Conservation (phyloP, 1,140 invertebrate species). For the Sinella curviseta region DNA sequence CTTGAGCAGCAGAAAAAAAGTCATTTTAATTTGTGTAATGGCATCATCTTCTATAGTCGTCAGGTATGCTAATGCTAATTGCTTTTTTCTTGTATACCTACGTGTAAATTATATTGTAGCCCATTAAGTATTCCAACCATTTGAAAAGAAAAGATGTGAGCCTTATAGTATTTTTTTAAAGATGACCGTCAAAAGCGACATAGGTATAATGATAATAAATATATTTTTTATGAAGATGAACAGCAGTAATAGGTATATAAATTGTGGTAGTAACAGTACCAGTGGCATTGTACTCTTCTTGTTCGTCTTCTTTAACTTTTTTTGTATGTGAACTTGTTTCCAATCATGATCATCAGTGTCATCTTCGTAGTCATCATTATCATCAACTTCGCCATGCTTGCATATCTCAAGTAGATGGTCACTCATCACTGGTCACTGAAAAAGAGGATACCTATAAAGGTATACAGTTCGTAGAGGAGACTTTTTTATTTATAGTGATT, state of each 20-base stretch:
- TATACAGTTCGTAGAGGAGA: not conserved
- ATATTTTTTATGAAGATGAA: not conserved
- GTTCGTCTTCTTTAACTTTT: conserved; percentile 15
- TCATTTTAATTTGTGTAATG: no score
- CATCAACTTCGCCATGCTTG: not conserved
- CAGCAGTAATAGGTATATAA: not conserved
- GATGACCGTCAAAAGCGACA: not conserved
- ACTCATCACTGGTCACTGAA: not conserved
- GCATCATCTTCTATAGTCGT: not conserved
- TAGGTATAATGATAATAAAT: not conserved
- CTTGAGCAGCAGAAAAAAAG: no score
- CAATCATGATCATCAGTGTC: not conserved
- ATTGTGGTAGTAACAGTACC: not conserved
- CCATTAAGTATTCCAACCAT: no score
- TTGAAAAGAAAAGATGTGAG: no score
- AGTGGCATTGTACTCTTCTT: conserved; percentile 16
- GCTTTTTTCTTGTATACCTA: not conserved
- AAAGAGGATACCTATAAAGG: not conserved
- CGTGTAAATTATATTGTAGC: no score
- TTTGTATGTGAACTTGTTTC: conserved; percentile 22
- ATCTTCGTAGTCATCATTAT: not conserved
- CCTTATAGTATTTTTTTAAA: not conserved
- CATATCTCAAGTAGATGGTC: not conserved
- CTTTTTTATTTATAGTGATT: no score
- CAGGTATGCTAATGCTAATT: conserved; percentile 21